A percentile compares a stretch with the other conserved stretches of the same genome.
phyloP scores from a whole-genome alignment of 2,797 vertebrate genomes.

The Lateolabrax maculatus region DNA sequence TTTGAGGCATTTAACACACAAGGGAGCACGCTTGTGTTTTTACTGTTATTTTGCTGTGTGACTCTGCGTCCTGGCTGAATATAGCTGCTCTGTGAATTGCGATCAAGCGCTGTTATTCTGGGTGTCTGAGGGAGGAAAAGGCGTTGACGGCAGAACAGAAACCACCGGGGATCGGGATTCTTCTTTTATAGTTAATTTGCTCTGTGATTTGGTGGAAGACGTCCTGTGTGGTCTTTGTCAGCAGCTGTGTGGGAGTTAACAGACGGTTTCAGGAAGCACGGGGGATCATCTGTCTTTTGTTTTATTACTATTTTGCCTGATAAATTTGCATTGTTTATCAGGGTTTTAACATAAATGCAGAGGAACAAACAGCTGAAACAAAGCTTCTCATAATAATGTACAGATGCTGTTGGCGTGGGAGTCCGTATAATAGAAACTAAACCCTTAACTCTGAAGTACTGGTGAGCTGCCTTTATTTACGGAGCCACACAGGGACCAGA shows the following conservation, averaged over 20 bases:
- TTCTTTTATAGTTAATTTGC: constrained; percentile 69
- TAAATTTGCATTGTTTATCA: constrained; percentile 55
- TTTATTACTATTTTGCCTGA: constrained; percentile 53
- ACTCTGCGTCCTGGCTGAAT: constrained; percentile 14
- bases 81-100: constrained; percentile 40
- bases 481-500: neutral
- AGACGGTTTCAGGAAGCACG: constrained; percentile 38
- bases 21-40: constrained; percentile 34
- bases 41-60: constrained; percentile 40
- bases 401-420: neutral
- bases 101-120: constrained; percentile 37
- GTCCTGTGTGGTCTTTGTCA: constrained; percentile 63
- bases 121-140: constrained; percentile 41
- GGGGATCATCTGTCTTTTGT: constrained; percentile 57
- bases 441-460: neutral
- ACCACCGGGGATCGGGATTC: constrained; percentile 43
- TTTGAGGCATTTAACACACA: constrained; percentile 31
- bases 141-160: constrained; percentile 47
- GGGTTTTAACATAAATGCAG: constrained; percentile 32
- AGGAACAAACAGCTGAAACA: neutral
- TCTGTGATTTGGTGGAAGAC: constrained; percentile 62
- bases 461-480: neutral
- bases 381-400: constrained; percentile 14
- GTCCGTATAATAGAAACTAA: neutral
- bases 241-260: constrained; percentile 72